A percentile compares a stretch with the other conserved stretches of the same genome.
These are phyloP conservation scores for Gobionotothen gibberifrons DNA, from an alignment of 2,797 vertebrate species.

Conservation along the genomic window DNA sequence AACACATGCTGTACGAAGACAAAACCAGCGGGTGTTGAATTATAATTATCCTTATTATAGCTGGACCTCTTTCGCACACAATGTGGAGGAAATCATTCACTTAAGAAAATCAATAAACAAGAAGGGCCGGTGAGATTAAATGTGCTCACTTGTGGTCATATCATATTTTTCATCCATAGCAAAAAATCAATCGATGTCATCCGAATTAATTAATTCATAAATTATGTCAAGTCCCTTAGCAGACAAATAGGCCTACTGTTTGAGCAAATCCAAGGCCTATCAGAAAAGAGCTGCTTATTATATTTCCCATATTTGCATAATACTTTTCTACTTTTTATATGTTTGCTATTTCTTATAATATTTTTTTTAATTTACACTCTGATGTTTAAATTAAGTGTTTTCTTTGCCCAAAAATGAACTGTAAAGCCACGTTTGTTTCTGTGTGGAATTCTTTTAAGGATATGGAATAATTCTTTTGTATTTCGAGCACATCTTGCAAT, in stretches of 20 bases:
- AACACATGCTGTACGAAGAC: background rate
- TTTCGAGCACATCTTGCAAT: background rate
- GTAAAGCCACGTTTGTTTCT: background rate
- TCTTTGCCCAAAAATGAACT: background rate
- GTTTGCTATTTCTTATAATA: too few species aligned
- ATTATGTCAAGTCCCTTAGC: background rate
- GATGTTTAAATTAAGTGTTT: too few species aligned
- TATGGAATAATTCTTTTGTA: background rate
- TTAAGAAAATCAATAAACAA: background rate
- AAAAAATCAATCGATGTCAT: conserved; percentile 26
- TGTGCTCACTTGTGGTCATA: background rate
- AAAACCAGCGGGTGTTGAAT: conserved; percentile 6
- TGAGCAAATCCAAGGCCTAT: background rate
- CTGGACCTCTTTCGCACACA: conserved; percentile 13
- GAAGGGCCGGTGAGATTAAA: background rate
- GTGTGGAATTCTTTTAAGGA: background rate
- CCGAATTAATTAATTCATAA: background rate
- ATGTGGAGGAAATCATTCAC: conserved; percentile 5
- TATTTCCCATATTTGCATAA: background rate
- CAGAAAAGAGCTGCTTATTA: background rate
- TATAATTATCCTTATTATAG: conserved; percentile 23
- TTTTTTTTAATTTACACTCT: too few species aligned
- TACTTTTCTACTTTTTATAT: background rate
- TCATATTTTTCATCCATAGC: background rate
- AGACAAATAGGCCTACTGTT: background rate